Evolutionary conservation across 2,797 vertebrate genomes (phyloP), one percentile per base, ranked within the genome.

Genomic region (Natrix natrix): DNA sequence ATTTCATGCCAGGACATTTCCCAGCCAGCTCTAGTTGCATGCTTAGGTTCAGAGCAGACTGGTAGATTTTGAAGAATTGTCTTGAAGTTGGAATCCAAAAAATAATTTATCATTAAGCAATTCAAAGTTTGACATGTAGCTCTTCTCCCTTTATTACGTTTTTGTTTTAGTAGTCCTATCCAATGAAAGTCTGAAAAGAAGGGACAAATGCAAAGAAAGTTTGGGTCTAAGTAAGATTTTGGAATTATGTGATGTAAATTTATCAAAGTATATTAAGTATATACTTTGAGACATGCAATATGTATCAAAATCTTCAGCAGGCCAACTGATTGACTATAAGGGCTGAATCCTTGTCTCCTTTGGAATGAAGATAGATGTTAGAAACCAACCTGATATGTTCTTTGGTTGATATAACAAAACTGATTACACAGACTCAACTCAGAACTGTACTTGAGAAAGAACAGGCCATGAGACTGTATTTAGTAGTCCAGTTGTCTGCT

Each of bases 381-480:
- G 63, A 60, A n/a, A 60, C 56, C 59, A 12, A 55, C n/a, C 17
- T 22, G 55, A 48, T 87, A 8, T 48, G 26, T 43, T 69, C 20
- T 93, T 91, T 66, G 26, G 61, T 13, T 90, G 78, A 14, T 8
- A 90, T 37, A 66, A 48, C 56, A 94, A 89, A 96, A 95, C 37
- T 24, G 55, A 57, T 59, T 20, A 52, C 86, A 48, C 14, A 57
- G 54, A 32, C 16, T 69, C 43, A 48, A 26, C 37, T 69, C 52
- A 69, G 32, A 26, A 16, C 63, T 87, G 43, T 54, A 57, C 86
- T 12, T 57, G 60, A 90, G n/a, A 93, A 92, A 92, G 57, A 95
- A 94, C 94, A 92, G 92, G 88, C 94, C 95, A 94, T 10, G 1
- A 92, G 83, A 94, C 28, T 95, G 92, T 91, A 95, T 86, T 95